Percentiles rank a stretch among this genome's conserved stretches.
Conservation (phyloP, 2,113 vertebrate genomes). For the Syngnathus floridae region DNA sequence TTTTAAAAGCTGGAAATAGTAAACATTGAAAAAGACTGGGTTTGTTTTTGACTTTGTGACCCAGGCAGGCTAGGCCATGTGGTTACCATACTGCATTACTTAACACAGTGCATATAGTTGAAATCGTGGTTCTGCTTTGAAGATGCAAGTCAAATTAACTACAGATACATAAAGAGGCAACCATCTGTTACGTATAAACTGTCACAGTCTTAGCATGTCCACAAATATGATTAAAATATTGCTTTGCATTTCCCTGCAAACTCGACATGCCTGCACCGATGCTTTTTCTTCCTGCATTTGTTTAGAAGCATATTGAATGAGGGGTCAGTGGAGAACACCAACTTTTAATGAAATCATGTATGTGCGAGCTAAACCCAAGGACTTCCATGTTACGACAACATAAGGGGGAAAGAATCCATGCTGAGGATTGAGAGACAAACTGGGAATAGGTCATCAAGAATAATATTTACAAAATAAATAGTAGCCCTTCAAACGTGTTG, state of each 20-base stretch:
- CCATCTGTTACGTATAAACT: neutral
- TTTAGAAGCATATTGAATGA: slow-evolving; percentile 6
- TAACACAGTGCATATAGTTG: slow-evolving; percentile 30
- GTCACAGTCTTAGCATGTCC: neutral
- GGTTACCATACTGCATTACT: slow-evolving; percentile 30
- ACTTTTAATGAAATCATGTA: slow-evolving; percentile 19
- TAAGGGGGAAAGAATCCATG: too few species aligned
- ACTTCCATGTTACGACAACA: neutral
- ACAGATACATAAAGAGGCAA: slow-evolving; percentile 16
- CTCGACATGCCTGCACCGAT: neutral
- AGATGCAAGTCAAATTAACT: slow-evolving; percentile 9
- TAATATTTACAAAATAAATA: neutral
- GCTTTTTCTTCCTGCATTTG: neutral
- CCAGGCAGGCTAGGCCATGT: slow-evolving; percentile 24
- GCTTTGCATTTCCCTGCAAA: neutral
- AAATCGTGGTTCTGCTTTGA: neutral
- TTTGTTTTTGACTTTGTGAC: neutral
- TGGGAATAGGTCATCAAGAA: neutral
- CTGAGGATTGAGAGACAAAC: neutral
- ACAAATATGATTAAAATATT: neutral
- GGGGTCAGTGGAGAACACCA: slow-evolving; percentile 14
- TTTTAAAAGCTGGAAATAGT: neutral
- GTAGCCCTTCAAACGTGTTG: neutral
- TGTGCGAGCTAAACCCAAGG: neutral
- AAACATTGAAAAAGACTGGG: neutral